These are phyloP conservation scores for Tetramorium bicarinatum DNA, from an alignment of 2,888 invertebrate genomes.

Conservation along the genomic window DNA sequence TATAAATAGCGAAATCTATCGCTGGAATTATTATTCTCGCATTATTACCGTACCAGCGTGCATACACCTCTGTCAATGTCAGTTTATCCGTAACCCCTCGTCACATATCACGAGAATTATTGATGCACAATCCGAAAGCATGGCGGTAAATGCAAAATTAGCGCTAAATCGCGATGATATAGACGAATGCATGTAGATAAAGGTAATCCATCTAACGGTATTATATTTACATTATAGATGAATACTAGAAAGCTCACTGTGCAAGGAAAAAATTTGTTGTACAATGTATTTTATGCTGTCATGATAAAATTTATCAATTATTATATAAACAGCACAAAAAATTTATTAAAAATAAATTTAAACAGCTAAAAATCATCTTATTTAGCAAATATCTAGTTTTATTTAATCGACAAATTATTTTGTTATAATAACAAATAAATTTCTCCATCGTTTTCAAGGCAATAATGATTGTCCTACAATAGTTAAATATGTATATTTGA, in stretches of 20 bases:
- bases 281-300: not conserved
- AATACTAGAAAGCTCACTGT: not conserved
- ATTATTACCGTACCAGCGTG: conserved; percentile 35
- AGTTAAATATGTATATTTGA: not conserved
- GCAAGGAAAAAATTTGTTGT: not conserved
- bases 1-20: conserved; percentile 51
- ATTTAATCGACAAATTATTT: not conserved
- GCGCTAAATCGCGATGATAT: conserved; percentile 7
- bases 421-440: not conserved
- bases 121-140: conserved; percentile 29
- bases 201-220: not conserved
- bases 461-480: not conserved
- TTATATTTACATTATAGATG: not conserved
- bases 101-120: conserved; percentile 18
- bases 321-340: not conserved
- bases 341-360: not conserved
- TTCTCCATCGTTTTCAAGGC: not conserved
- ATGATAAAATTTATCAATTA: not conserved
- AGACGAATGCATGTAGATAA: not conserved
- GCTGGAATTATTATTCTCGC: conserved; percentile 43
- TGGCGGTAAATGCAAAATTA: conserved; percentile 6
- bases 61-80: conserved; percentile 46
- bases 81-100: conserved; percentile 25
- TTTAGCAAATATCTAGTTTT: not conserved
- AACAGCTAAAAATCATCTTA: conserved; percentile 2